Percentiles rank a stretch among this genome's conserved stretches.
Evolutionary conservation across 2,888 invertebrate species (phyloP).

Genomic region (Ectemnius lituratus): DNA sequence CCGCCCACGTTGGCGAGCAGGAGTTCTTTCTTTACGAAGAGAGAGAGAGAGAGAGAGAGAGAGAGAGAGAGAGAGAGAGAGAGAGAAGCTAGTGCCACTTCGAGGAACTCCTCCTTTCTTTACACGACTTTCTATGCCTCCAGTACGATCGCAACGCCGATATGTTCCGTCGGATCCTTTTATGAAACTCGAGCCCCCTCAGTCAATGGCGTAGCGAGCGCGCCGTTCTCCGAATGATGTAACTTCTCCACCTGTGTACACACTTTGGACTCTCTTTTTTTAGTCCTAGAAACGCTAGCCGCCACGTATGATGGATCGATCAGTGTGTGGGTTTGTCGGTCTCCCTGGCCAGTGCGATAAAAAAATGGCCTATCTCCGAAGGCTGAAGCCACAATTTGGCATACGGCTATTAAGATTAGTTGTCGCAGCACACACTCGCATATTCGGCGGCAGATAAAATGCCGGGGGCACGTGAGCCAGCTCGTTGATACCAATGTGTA

Average conservation of each 20-base stretch:
- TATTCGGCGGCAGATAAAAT: slow-evolving; percentile 4
- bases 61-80: no score
- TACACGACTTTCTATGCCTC: slow-evolving; percentile 2
- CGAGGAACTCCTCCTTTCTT: slow-evolving; percentile 2
- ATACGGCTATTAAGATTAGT: no score
- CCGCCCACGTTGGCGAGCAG: background rate
- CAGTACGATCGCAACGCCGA: background rate
- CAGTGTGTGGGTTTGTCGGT: no score
- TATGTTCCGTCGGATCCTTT: slow-evolving; percentile 2
- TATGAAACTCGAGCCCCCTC: background rate
- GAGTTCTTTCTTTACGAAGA: background rate
- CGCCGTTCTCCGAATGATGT: background rate
- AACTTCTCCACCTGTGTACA: background rate
- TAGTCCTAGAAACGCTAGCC: no score
- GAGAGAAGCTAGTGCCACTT: background rate
- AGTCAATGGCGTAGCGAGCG: background rate
- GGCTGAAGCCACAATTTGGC: no score
- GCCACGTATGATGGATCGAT: no score
- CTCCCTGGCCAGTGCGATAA: no score
- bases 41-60: no score
- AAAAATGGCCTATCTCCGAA: no score
- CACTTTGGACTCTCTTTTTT: background rate
- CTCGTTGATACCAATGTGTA: no score
- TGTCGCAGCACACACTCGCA: no score
- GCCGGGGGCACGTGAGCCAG: background rate